Conservation (phyloP, 2,113 vertebrate genomes). For the Bubo bubo region DNA sequence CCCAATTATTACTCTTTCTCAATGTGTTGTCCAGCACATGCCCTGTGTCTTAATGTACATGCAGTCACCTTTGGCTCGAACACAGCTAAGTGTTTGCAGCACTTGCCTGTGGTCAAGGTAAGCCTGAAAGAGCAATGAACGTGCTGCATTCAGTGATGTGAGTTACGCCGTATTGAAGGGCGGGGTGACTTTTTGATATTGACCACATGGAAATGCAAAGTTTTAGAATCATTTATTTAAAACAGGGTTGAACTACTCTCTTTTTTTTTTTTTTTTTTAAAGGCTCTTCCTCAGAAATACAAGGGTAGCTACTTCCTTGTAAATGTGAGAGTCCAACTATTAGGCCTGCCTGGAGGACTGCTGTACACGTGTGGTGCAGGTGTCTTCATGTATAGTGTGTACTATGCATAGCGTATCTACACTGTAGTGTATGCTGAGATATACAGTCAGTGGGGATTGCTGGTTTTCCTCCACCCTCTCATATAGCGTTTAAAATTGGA, state of each 20-base stretch:
- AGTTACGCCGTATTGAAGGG: neutral
- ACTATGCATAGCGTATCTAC: neutral
- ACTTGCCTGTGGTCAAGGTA: neutral
- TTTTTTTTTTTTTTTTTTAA: neutral
- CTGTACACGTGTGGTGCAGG: accelerated
- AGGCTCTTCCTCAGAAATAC: neutral
- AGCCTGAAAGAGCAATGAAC: neutral
- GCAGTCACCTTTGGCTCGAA: neutral
- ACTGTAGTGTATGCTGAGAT: neutral
- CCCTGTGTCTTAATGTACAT: neutral
- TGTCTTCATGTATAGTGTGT: neutral
- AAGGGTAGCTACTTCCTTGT: neutral
- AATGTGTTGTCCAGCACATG: neutral
- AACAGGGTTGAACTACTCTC: neutral
- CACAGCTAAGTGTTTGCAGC: neutral
- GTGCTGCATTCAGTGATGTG: neutral
- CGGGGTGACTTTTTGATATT: neutral
- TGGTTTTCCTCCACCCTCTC: neutral
- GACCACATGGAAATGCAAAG: neutral
- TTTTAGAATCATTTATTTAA: neutral
- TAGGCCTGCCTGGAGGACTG: neutral
- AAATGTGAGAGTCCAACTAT: neutral
- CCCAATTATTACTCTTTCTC: neutral
- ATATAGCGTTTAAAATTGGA: neutral
- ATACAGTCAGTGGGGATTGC: neutral